Evolutionary conservation across 1,140 invertebrate species (phyloP), one percentile per base, ranked within the genome.

Genomic region (Cryptotermes secundus): DNA sequence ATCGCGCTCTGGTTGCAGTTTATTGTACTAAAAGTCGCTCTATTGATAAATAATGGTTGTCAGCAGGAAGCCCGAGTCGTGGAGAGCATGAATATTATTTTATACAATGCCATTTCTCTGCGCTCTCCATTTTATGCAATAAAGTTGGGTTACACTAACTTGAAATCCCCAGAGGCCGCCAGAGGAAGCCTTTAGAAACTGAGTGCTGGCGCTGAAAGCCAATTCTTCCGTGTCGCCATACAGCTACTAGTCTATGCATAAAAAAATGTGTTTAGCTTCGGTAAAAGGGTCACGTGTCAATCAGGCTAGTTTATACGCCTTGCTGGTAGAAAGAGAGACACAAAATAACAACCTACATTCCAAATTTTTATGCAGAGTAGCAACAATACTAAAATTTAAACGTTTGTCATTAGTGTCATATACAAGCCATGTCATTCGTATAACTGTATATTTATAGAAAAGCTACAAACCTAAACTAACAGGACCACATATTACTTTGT

Each of bases 1-100:
- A 72, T n/a, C 26, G 26, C n/a, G 59, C 59, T 72, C 59, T 26
- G n/a, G n/a, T n/a, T 72, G 59, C 59, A 72, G 45, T 49, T 14
- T 49, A 49, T 49, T 49, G 45, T 49, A 49, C 45, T 31, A 72
- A 26, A 72, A 72, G 59, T 72, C n/a, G 59, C 59, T 72, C 10
- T 72, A 72, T 72, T 72, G 59, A 72, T 72, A 72, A 72, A 72
- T 72, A 72, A 72, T 72, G 59, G 59, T n/a, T 72, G 59, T 72
- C 59, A 59, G 53, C 22, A 42, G 9, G 38, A 42, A 42, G 38
- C 38, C 2, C 16, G 38, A 14, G 3, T 10, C 38, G 16, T 10
- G 38, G 38, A 42, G 16, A 9, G 38, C 45, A 22, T 49, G 59
- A 26, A 26, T 72, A 72, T 26, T 31, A 72, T 72, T 72, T 72